Evolutionary conservation across 1,140 invertebrate genomes (phyloP).

Genomic region (Nasonia giraulti): DNA sequence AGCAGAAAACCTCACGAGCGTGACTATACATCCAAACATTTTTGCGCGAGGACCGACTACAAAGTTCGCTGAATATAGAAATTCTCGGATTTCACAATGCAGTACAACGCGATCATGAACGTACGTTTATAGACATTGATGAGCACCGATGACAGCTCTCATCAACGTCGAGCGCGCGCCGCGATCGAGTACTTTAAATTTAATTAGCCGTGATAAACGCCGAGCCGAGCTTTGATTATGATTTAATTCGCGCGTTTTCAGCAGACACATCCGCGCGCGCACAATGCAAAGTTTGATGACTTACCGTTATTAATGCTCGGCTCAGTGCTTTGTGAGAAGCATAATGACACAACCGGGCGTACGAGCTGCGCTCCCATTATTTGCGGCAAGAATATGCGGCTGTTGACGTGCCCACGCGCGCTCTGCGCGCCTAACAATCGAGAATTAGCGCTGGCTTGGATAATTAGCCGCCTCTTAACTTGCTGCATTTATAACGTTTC

Average conservation of each 20-base stretch:
- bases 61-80: no score
- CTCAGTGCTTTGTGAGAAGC: constrained; percentile 11
- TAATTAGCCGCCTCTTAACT: neutral
- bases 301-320: neutral
- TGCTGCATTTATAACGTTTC: neutral
- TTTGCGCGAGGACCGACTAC: no score
- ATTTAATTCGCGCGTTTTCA: neutral
- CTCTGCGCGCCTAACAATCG: neutral
- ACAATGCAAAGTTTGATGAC: constrained; percentile 20
- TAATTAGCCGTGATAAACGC: neutral
- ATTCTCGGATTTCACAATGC: no score
- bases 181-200: neutral
- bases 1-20: neutral
- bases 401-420: neutral
- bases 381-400: neutral
- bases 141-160: neutral
- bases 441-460: neutral
- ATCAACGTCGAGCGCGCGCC: neutral
- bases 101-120: no score
- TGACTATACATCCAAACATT: neutral
- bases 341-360: neutral
- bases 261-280: neutral
- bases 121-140: no score
- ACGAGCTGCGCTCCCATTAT: neutral
- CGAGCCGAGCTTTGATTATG: neutral